Evolutionary conservation across 2,888 invertebrate genomes (phyloP).

Genomic region (Hypercompe scribonia): DNA sequence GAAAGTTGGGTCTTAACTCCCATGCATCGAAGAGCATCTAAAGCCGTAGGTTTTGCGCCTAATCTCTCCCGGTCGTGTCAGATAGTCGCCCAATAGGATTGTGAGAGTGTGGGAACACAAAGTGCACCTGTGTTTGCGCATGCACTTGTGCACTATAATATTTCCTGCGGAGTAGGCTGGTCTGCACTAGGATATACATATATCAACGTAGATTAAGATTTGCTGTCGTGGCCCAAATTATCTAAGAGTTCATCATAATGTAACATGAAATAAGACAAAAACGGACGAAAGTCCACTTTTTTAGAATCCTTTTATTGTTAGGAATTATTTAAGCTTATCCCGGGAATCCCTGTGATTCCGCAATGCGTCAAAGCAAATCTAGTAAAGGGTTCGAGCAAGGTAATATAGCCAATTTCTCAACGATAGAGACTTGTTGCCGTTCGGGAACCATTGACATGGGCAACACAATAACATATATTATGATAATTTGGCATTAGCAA

Average conservation of each 20-base stretch:
- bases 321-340: background rate
- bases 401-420: background rate
- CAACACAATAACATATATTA: background rate
- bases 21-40: too few relatives aligned
- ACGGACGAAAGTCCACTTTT: background rate
- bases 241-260: background rate
- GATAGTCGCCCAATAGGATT: too few relatives aligned
- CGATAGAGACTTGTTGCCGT: background rate
- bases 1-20: too few relatives aligned
- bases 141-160: too few relatives aligned
- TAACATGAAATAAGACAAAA: background rate
- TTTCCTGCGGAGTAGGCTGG: too few relatives aligned
- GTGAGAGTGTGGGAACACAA: too few relatives aligned
- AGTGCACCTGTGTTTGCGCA: too few relatives aligned
- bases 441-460: background rate
- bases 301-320: background rate
- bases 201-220: too few relatives aligned
- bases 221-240: background rate
- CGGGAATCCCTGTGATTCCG: background rate
- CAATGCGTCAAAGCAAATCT: background rate
- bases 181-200: too few relatives aligned
- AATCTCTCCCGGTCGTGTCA: too few relatives aligned
- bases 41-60: too few relatives aligned
- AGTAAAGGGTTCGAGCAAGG: background rate
- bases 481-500: too few relatives aligned